A percentile compares a stretch with the other conserved stretches of the same genome.
phyloP scores from a whole-genome alignment of 2,797 vertebrate species.

The Typhlichthys subterraneus region DNA sequence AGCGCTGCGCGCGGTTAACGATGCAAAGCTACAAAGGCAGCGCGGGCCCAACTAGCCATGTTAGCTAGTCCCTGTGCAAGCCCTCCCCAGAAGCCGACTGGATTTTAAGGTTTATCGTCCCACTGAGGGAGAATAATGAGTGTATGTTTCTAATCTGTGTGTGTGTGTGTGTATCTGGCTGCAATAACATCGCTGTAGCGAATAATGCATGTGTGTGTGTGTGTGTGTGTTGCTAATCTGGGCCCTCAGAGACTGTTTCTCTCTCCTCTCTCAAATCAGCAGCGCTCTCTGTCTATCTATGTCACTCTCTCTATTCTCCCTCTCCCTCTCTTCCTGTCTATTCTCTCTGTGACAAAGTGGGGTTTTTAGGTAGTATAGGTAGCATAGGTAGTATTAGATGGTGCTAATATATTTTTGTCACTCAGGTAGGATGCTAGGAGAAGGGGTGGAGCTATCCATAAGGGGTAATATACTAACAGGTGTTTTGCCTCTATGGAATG shows the following conservation, averaged over 20 bases:
- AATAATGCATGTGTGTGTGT: slow-evolving; percentile 63
- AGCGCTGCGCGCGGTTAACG: slow-evolving; percentile 64
- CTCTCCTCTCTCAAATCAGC: slow-evolving; percentile 76
- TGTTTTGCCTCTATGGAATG: too few species aligned
- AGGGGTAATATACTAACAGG: too few species aligned
- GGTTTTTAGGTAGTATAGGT: too few species aligned
- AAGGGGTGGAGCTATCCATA: too few species aligned
- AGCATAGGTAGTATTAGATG: too few species aligned
- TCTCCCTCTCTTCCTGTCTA: too few species aligned
- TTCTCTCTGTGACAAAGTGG: too few species aligned
- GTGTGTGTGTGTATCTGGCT: slow-evolving; percentile 37
- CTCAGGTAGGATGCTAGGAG: too few species aligned
- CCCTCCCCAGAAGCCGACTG: slow-evolving; percentile 74
- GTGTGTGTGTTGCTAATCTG: slow-evolving; percentile 76
- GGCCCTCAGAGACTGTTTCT: slow-evolving; percentile 80
- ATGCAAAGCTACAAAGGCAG: slow-evolving; percentile 74
- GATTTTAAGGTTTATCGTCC: slow-evolving; percentile 85
- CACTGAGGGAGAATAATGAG: slow-evolving; percentile 86
- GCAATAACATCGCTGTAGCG: slow-evolving; percentile 45
- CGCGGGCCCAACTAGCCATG: slow-evolving; percentile 49
- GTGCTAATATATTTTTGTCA: too few species aligned
- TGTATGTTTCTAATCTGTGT: slow-evolving; percentile 86
- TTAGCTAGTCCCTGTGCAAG: slow-evolving; percentile 72
- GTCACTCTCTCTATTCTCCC: slow-evolving; percentile 1
- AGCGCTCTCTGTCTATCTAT: slow-evolving; percentile 44